Evolutionary conservation across 1,140 invertebrate genomes (phyloP), one percentile per base, ranked within the genome.

Genomic region (Thalassaphorura encarpata): DNA sequence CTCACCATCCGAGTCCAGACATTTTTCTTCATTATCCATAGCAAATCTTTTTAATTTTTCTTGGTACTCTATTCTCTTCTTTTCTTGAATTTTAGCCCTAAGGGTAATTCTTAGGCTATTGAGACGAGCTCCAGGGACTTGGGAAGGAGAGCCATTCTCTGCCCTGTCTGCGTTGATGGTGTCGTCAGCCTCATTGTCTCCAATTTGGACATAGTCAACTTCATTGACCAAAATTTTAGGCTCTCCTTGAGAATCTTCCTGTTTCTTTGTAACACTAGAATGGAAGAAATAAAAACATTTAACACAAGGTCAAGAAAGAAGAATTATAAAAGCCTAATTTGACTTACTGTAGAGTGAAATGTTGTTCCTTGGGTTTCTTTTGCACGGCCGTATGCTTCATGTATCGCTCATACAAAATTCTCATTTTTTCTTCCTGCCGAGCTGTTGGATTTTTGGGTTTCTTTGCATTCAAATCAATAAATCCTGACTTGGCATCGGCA

Each of bases 11-110:
- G 71, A 70, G n/a, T 71, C 68, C 16, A 46, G 21, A 13, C 42
- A 46, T 16, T 43, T 59, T 55, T 64, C 66, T 66, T 75, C 73
- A 46, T 73, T 69, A 54, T 72, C 67, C 49, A 73, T 73, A 54
- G 72, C 70, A 63, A 73, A 68, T 58, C 71, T 68, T 41, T 64
- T 64, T 27, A 73, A 53, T 59, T 77, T 77, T 61, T 80, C 76
- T 59, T 78, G 75, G 79, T 81, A 82, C 66, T 83, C 76, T 52
- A 81, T 70, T 23, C 75, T 73, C 45, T 81, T 71, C 60, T 78
- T 77, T 39, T 74, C 70, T 1, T 74, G 73, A 64, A 86, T 85
- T 72, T 80, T 70, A 18, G 76, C 69, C 65, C 81, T 76, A 8
- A 87, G 70, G 61, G 77, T 75, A 59, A 80, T 75, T 67, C 77